A percentile compares a stretch with the other conserved stretches of the same genome.
These are phyloP conservation scores for Tinea trinotella DNA, from an alignment of 2,888 invertebrate genomes.

Conservation along the genomic window DNA sequence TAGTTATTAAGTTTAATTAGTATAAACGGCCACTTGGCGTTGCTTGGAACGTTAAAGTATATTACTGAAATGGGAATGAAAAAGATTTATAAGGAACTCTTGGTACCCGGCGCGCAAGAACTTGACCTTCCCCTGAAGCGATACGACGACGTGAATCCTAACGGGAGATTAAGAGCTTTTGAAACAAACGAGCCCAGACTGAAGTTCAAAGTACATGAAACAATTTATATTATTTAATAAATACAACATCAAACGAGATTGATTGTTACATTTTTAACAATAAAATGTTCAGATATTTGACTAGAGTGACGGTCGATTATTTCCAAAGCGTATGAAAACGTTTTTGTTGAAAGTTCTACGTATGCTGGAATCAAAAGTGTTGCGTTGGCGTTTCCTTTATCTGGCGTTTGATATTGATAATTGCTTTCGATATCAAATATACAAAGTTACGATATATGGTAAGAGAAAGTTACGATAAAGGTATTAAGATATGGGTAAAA, in stretches of 20 bases:
- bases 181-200: not conserved
- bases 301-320: not conserved
- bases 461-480: too few species aligned
- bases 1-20: not conserved
- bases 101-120: too few species aligned
- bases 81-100: too few species aligned
- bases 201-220: not conserved
- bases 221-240: too few species aligned
- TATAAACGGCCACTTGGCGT: not conserved
- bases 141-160: not conserved
- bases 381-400: not conserved
- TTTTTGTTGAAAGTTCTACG: not conserved
- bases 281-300: not conserved
- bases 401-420: not conserved
- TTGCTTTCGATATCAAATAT: too few species aligned
- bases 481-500: too few species aligned
- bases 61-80: not conserved
- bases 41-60: not conserved
- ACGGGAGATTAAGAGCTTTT: not conserved
- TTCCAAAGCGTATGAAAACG: not conserved
- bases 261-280: conserved; percentile 1
- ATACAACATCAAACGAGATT: not conserved
- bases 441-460: too few species aligned
- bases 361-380: not conserved
- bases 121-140: not conserved